Evolutionary conservation across 2,797 vertebrate genomes (phyloP), one percentile per base, ranked within the genome.

Genomic region (Zalophus californianus): DNA sequence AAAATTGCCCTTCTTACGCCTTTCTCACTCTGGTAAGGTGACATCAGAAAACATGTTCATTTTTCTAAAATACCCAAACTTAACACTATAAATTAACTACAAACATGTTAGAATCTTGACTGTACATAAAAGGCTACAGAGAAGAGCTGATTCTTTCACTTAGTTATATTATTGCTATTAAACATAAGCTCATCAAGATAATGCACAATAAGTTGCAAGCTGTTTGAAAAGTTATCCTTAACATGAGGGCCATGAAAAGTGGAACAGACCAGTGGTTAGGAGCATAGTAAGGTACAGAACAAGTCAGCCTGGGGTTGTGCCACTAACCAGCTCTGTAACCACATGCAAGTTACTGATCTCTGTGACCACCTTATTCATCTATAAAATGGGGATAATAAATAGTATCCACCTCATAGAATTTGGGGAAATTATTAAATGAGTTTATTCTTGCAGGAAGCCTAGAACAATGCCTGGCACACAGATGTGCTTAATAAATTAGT

Each of bases 11-110:
- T 96, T 87, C 60, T 64, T 78, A 77, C 52, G 35, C 27, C 18
- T 84, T 86, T 72, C n/a, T 54, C 60, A 83, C 32, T 90, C 60
- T 16, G 73, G 16, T 29, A 60, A 83, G 87, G 35, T 70, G n/a
- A 58, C 12, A 70, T 15, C 44, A 54, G 35, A 93, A 96, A 82
- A 80, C 52, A 92, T 3, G 3, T 5, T 48, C 7, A 50, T 41
- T 90, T 86, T 94, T 84, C 85, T 78, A 60, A 82, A 68, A 75
- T 70, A 70, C 35, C 32, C 60, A 82, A 54, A 82, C 60, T 78
- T 89, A 32, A 92, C 18, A 70, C 58, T 60, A 44, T 48, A 56
- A 58, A 44, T 73, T 73, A 89, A 85, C 38, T n/a, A 80, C 2
- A n/a, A 44, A 82, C 8, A 66, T 12, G 18, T 41, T 21, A 90